Conservation (phyloP, 53 echinoderm and acorn worm species). For the Patiria pectinifera region DNA sequence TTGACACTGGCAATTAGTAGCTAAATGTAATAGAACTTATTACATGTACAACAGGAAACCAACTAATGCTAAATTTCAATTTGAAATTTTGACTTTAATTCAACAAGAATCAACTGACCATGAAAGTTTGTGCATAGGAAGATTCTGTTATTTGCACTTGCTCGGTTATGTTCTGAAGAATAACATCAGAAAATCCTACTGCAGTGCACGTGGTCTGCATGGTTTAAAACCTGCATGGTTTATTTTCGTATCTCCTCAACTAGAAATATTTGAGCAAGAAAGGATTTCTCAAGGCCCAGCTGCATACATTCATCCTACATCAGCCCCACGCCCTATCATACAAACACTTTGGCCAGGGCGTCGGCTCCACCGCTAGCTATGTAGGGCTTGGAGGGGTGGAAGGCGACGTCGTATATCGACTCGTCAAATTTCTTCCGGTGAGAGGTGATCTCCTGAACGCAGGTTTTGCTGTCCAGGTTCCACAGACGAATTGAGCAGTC, state of each 20-base stretch:
- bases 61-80: too few relatives aligned
- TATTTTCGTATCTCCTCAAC: background rate
- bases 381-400: constrained; percentile 99
- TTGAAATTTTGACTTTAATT: too few relatives aligned
- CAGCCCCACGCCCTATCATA: constrained; percentile 71
- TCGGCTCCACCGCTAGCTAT: constrained; percentile 99
- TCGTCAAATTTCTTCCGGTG: constrained; percentile 99
- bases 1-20: too few relatives aligned
- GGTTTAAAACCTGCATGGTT: background rate
- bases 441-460: constrained; percentile 99
- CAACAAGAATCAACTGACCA: too few relatives aligned
- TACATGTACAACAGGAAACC: too few relatives aligned
- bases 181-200: too few relatives aligned
- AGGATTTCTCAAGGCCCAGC: constrained; percentile 45
- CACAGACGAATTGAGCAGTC: constrained; percentile 98
- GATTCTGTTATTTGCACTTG: too few relatives aligned
- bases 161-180: too few relatives aligned
- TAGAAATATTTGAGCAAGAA: background rate
- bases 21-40: too few relatives aligned
- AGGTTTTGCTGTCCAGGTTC: constrained; percentile 99
- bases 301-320: background rate
- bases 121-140: background rate
- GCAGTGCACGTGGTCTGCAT: background rate
- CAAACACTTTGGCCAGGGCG: constrained; percentile 99
- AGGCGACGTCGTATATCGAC: constrained; percentile 98